These are phyloP conservation scores for Aepyceros melampus DNA, from an alignment of 2,113 vertebrate species.

Conservation along the genomic window DNA sequence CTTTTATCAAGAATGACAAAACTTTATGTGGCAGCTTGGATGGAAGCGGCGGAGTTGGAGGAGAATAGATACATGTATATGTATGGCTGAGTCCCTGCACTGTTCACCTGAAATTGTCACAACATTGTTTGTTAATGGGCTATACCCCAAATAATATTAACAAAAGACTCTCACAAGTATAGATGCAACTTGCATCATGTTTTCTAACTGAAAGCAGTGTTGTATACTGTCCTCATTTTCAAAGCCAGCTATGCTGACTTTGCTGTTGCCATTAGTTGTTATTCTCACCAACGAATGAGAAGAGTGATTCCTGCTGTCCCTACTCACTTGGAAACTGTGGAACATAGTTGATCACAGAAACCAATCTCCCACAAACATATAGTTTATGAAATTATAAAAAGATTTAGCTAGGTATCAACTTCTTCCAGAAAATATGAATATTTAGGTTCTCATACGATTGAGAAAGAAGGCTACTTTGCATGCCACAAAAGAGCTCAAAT, in stretches of 20 bases:
- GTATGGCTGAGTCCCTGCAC: not conserved
- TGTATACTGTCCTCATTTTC: not conserved
- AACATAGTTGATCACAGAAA: not conserved
- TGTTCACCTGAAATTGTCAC: not conserved
- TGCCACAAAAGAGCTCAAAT: slow-evolving; percentile 33
- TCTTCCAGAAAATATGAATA: slow-evolving; percentile 40
- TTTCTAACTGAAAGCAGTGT: not conserved
- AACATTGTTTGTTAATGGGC: not conserved
- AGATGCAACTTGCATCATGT: not conserved
- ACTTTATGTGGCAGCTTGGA: not conserved
- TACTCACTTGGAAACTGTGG: not conserved
- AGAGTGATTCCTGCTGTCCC: not conserved
- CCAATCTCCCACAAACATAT: not conserved
- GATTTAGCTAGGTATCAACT: slow-evolving; percentile 23
- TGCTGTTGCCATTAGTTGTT: not conserved
- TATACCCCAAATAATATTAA: not conserved
- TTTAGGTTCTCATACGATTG: slow-evolving; percentile 27
- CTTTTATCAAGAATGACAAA: not conserved
- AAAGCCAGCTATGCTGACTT: not conserved
- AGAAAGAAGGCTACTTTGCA: slow-evolving; percentile 38
- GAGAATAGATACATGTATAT: not conserved
- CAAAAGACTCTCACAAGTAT: not conserved
- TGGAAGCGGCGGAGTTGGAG: not conserved
- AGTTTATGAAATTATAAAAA: slow-evolving; percentile 30
- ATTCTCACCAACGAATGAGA: not conserved